phyloP scores from a whole-genome alignment of 2,113 vertebrate species.

The Pluvianellus socialis region DNA sequence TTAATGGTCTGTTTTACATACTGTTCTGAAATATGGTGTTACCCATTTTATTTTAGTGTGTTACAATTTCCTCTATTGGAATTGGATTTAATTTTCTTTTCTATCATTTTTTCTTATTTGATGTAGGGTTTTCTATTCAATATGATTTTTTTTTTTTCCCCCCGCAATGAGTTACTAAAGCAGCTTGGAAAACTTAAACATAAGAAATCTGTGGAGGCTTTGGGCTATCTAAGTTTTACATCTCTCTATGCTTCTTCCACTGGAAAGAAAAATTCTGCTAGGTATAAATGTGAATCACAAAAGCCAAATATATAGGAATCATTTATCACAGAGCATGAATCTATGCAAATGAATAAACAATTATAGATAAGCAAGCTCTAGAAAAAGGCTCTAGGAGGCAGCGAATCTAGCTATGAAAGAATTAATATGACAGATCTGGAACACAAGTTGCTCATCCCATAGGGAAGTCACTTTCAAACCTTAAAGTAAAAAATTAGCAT shows the following conservation, averaged over 20 bases:
- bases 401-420: neutral
- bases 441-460: accelerated
- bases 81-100: neutral
- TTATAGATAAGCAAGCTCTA: neutral
- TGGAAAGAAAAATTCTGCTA: neutral
- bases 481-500: neutral
- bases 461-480: neutral
- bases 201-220: neutral
- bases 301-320: neutral
- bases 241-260: neutral
- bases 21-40: neutral
- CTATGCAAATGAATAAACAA: neutral
- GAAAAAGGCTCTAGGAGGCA: neutral
- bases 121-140: neutral
- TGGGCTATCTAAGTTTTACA: neutral
- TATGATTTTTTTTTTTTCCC: too few species aligned
- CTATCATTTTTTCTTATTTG: neutral
- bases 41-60: neutral
- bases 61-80: neutral
- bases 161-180: neutral
- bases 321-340: neutral
- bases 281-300: neutral
- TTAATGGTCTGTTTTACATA: neutral
- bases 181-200: neutral
- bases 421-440: neutral